Evolutionary conservation across 2,797 vertebrate species (phyloP), one percentile per base, ranked within the genome.

Genomic region (Urocyon cinereoargenteus): DNA sequence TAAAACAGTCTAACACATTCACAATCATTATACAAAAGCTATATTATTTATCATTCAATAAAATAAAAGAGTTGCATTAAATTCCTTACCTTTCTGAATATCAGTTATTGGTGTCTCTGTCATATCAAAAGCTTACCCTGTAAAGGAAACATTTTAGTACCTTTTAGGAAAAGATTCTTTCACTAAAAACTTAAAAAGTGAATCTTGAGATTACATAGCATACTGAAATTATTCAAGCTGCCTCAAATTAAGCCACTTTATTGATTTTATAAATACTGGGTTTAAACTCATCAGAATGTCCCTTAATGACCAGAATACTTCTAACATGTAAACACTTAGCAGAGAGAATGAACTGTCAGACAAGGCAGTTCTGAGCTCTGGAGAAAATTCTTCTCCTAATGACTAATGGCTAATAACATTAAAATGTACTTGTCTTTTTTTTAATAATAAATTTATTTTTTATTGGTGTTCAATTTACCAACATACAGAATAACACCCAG

Each of bases 211-310:
- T 96, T 86, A 96, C 73, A 34, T 89, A 78, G 7, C 87, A 86
- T 93, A 84, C 45, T 94, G 81, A 98, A 98, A 98, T 97, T 96
- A 92, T 97, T 98, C 82, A 97, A 94, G 97, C 92, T 81, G 87
- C 70, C 75, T 87, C 81, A 97, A 97, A 98, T 94, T 95, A 91
- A 73, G 77, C 95, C 95, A 92, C 97, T 96, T 96, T 96, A 95
- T 94, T 94, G 85, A 57, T 34, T 45, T 97, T 77, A 62, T 97
- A 96, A 98, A 19, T 97, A 98, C 85, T 88, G 79, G 51, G 24
- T 59, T 45, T 14, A 96, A 98, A 91, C 4, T 96, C 90, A 73
- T 68, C 79, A 94, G 72, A 90, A 87, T 97, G 66, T 90, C 93
- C 97, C 86, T 82, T 73, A 73, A 83, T 49, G 28, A 97, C 9